Percentiles rank a stretch among this genome's conserved stretches.
These are phyloP conservation scores for Trachymyrmex septentrionalis DNA, from an alignment of 1,140 invertebrate species.

Conservation along the genomic window DNA sequence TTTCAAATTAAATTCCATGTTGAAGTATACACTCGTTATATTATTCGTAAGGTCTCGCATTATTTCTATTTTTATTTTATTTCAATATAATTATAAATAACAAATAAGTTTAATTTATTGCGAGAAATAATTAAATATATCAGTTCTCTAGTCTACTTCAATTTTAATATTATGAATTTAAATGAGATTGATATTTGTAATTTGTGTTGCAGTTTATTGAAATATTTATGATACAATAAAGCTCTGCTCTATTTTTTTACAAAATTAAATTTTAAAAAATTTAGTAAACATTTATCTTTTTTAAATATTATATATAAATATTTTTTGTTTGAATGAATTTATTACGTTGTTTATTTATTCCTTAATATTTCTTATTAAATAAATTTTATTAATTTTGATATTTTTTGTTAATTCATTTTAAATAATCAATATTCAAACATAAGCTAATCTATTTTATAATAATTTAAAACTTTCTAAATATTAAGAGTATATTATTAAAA, in stretches of 20 bases:
- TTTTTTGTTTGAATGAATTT: background rate
- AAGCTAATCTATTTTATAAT: background rate
- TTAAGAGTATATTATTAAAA: background rate
- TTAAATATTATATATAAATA: background rate
- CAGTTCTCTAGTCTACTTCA: background rate
- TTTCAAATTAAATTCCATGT: conserved; percentile 8
- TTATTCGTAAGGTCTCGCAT: background rate
- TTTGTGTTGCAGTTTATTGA: background rate
- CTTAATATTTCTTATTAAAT: background rate
- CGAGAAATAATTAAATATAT: background rate
- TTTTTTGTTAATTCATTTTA: too few relatives aligned
- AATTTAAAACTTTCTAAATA: background rate
- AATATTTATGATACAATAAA: background rate
- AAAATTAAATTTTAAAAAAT: conserved; percentile 8
- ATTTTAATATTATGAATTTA: background rate
- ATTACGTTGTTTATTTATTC: conserved; percentile 1
- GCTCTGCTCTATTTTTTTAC: background rate
- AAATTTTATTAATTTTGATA: background rate
- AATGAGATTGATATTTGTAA: background rate
- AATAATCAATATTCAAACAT: background rate
- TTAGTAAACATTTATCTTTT: background rate
- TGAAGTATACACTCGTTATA: background rate
- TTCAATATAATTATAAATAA: background rate
- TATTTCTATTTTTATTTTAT: background rate
- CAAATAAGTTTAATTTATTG: background rate